Evolutionary conservation across 2,797 vertebrate genomes (phyloP), one percentile per base, ranked within the genome.

Genomic region (Tragelaphus eurycerus): DNA sequence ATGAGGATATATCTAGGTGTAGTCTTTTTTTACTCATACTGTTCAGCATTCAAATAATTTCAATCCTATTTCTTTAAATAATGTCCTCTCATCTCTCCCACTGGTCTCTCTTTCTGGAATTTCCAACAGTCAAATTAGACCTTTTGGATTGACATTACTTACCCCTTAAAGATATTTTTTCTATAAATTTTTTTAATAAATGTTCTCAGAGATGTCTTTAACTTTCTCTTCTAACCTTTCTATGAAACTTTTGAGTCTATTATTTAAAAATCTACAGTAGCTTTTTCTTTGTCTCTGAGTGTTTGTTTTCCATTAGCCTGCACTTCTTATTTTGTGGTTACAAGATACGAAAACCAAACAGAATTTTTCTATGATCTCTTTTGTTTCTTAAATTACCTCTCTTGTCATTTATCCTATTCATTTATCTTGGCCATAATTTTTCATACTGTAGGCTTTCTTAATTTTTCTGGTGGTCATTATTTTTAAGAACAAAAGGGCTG

Each of bases 401-500:
- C 8, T 81, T 79, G 19, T 59, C 50, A 55, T 27, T 86, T 95
- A 71, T 50, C n/a, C 29, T 78, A 50, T 87, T 92, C 60, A 31
- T 71, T 81, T 89, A 64, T 29, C 38, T 62, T 57, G 78, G 67
- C 54, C 60, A 21, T 76, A 34, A 27, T 67, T 82, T 91, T 90
- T 60, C 55, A 88, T 54, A 50, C 4, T 89, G 34, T 52, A 64
- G 67, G 19, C 60, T 92, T 84, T 27, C 46, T 23, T 83, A 19
- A n/a, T 54, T 96, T 86, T 87, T 64, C 92, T 76, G 86, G 23
- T 50, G 84, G 93, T 31, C 10, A 34, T 43, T 43, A 46, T 67
- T 93, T 93, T 90, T 86, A 93, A 84, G 59, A 87, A 95, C 48
- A 76, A 81, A 95, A 64, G 48, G 60, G 43, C 52, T 43, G 90